A percentile compares a stretch with the other conserved stretches of the same genome.
Evolutionary conservation across 2,113 vertebrate species (phyloP).

Genomic region (Bubalus kerabau): DNA sequence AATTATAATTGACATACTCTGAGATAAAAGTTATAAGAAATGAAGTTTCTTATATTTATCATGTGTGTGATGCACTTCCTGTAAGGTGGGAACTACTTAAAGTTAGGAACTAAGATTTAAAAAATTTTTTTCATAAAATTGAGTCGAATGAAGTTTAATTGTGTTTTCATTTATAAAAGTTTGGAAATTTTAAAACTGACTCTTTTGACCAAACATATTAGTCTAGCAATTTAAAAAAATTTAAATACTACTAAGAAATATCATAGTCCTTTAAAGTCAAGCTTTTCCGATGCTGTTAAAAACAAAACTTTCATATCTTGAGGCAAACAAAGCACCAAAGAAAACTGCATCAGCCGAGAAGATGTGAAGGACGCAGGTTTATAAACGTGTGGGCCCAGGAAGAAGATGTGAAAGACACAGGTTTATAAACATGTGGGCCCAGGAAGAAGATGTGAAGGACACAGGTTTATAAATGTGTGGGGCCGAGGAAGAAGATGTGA

Average conservation of each 20-base stretch:
- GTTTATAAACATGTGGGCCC: constrained; percentile 33
- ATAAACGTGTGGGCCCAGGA: not conserved
- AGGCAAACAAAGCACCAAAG: constrained; percentile 31
- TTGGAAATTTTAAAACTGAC: not conserved
- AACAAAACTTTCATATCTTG: not conserved
- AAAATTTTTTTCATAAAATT: not conserved
- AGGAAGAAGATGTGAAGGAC: constrained; percentile 13
- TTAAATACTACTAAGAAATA: not conserved
- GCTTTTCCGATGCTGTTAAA: not conserved
- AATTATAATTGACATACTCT: constrained; percentile 30
- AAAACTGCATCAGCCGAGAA: constrained; percentile 26
- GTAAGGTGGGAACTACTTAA: not conserved
- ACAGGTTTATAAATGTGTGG: constrained; percentile 32
- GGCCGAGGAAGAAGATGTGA: not conserved
- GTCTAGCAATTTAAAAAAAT: not conserved
- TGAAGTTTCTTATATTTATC: not conserved
- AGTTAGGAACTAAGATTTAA: constrained; percentile 3
- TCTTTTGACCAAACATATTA: not conserved
- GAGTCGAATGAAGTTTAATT: not conserved
- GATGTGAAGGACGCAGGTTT: constrained; percentile 43
- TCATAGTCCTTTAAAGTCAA: not conserved
- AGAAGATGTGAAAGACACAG: not conserved
- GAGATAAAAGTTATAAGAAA: constrained; percentile 6
- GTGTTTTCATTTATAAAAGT: constrained; percentile 23
- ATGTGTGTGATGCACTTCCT: not conserved